A percentile compares a stretch with the other conserved stretches of the same genome.
Evolutionary conservation across 2,797 vertebrate genomes (phyloP).

Genomic region (Hippoglossus hippoglossus): DNA sequence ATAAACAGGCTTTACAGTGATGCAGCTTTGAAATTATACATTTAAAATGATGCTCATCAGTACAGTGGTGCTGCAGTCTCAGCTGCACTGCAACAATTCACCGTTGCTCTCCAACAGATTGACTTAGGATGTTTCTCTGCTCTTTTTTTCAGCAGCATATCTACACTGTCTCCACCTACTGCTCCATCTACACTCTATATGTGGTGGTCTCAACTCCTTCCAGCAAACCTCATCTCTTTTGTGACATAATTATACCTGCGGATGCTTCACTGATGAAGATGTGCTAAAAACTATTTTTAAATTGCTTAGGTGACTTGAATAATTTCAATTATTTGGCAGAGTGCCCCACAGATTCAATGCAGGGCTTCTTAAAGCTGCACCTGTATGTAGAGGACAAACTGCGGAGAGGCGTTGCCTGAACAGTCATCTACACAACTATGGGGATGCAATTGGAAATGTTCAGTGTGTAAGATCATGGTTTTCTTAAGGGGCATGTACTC

Average conservation of each 20-base stretch:
- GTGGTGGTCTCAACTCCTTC: background rate
- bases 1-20: slow-evolving; percentile 9
- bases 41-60: background rate
- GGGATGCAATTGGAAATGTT: background rate
- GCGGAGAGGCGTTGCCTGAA: background rate
- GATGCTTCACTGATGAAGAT: background rate
- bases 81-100: slow-evolving; percentile 30
- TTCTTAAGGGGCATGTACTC: background rate
- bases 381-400: background rate
- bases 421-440: background rate
- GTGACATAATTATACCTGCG: background rate
- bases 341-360: background rate
- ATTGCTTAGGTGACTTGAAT: background rate
- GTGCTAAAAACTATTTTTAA: background rate
- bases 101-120: slow-evolving; percentile 41
- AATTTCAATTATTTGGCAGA: background rate
- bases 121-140: slow-evolving; percentile 20
- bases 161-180: background rate
- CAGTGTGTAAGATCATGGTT: background rate
- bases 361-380: background rate
- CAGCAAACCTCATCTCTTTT: background rate
- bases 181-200: slow-evolving; percentile 13
- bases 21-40: background rate
- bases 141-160: slow-evolving; percentile 16
- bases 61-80: slow-evolving; percentile 32